phyloP scores from a whole-genome alignment of 2,797 vertebrate genomes.

The Pipistrellus kuhlii region DNA sequence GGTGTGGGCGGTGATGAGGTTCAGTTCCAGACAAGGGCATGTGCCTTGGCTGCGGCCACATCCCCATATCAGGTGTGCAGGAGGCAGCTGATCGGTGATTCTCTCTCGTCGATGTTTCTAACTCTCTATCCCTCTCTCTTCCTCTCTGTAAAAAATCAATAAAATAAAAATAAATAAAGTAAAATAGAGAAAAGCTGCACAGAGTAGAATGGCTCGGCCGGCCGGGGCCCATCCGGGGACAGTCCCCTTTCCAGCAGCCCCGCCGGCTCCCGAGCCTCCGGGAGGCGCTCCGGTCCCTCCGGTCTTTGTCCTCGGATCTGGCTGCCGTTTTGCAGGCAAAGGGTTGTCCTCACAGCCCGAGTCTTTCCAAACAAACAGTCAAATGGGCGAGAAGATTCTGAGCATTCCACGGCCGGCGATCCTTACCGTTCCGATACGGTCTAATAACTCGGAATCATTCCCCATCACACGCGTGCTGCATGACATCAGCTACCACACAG shows the following conservation, averaged over 20 bases:
- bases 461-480: constrained; percentile 46
- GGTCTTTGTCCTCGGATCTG: background rate
- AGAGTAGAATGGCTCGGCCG: background rate
- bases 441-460: constrained; percentile 79
- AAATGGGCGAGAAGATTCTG: constrained; percentile 69
- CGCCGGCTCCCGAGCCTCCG: background rate
- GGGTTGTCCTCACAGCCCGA: background rate
- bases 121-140: too few relatives aligned
- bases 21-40: too few relatives aligned
- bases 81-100: too few relatives aligned
- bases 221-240: background rate
- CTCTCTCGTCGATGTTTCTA: too few relatives aligned
- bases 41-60: too few relatives aligned
- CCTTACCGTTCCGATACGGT: constrained; percentile 76
- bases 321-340: background rate
- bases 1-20: too few relatives aligned
- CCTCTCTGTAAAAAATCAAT: too few relatives aligned
- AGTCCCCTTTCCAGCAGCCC: background rate
- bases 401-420: constrained; percentile 76
- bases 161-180: too few relatives aligned
- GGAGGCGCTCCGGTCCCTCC: accelerated
- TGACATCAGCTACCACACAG: constrained; percentile 82
- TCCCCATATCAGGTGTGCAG: too few relatives aligned
- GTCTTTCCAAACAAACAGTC: constrained; percentile 54
- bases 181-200: background rate